These are phyloP conservation scores for Tachysurus vachellii DNA, from an alignment of 2,113 vertebrate genomes.

Conservation along the genomic window DNA sequence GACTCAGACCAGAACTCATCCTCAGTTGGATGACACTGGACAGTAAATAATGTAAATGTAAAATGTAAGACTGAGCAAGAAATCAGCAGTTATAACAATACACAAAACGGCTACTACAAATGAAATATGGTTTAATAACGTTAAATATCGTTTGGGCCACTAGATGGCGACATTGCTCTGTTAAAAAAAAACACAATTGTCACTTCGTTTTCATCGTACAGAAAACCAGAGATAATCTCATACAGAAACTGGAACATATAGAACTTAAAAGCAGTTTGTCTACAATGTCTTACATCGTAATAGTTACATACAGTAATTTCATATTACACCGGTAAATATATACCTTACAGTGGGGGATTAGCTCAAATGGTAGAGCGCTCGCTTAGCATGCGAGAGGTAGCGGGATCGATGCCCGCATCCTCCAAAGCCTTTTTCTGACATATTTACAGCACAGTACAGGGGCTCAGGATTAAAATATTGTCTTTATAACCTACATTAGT, in stretches of 20 bases:
- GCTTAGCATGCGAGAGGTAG: constrained; percentile 71
- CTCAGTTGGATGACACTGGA: too few relatives aligned
- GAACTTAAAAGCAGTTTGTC: fast-evolving
- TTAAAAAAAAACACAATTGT: background rate
- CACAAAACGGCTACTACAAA: too few relatives aligned
- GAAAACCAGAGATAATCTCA: background rate
- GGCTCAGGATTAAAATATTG: background rate
- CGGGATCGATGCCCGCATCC: constrained; percentile 70
- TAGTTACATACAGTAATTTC: too few relatives aligned
- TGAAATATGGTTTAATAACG: too few relatives aligned
- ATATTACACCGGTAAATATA: too few relatives aligned
- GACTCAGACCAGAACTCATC: too few relatives aligned
- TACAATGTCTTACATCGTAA: background rate
- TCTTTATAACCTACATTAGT: too few relatives aligned
- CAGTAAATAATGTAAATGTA: too few relatives aligned
- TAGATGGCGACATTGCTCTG: background rate
- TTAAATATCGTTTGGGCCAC: constrained; percentile 11
- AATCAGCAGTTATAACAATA: too few relatives aligned
- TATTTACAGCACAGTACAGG: too few relatives aligned
- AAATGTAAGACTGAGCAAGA: too few relatives aligned
- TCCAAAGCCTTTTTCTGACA: constrained; percentile 43
- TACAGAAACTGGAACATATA: background rate
- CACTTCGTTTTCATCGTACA: background rate
- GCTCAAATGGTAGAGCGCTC: constrained; percentile 77
- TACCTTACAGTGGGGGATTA: too few relatives aligned